phyloP scores from a whole-genome alignment of 1,140 invertebrate genomes.

The Atopsyche davidsoni region DNA sequence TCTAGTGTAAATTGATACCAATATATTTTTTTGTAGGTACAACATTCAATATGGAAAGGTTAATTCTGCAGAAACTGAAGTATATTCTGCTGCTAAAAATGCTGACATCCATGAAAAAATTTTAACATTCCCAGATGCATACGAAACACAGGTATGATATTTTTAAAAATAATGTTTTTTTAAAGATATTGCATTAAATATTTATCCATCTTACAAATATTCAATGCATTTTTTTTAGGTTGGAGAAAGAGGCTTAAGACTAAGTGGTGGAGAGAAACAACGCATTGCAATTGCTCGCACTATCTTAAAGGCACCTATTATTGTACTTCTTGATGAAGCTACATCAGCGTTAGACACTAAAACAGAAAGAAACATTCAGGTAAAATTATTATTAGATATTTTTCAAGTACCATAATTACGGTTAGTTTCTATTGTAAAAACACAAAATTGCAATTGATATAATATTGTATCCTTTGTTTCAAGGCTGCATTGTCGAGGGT shows the following conservation, averaged over 20 bases:
- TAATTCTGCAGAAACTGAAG: slow-evolving; percentile 70
- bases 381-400: slow-evolving; percentile 29
- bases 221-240: slow-evolving; percentile 46
- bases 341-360: slow-evolving; percentile 81
- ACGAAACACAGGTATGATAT: slow-evolving; percentile 72
- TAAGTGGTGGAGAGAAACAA: slow-evolving; percentile 90
- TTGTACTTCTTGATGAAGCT: slow-evolving; percentile 86
- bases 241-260: slow-evolving; percentile 69
- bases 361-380: slow-evolving; percentile 78
- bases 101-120: slow-evolving; percentile 95
- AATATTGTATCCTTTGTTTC: slow-evolving; percentile 18
- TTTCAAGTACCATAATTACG: neutral
- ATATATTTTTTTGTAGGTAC: slow-evolving; percentile 61
- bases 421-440: neutral
- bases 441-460: neutral
- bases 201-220: slow-evolving; percentile 11
- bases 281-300: slow-evolving; percentile 89
- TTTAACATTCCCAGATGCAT: slow-evolving; percentile 80
- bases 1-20: too few relatives aligned
- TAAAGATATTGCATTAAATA: slow-evolving; percentile 14
- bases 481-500: slow-evolving; percentile 67
- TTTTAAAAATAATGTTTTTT: slow-evolving; percentile 11
- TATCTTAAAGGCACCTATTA: slow-evolving; percentile 78
- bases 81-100: slow-evolving; percentile 80
- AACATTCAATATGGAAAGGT: slow-evolving; percentile 93